Percentiles rank a stretch among this genome's conserved stretches.
Evolutionary conservation across 2,888 invertebrate genomes (phyloP).

Genomic region (Temnothorax ravouxi): DNA sequence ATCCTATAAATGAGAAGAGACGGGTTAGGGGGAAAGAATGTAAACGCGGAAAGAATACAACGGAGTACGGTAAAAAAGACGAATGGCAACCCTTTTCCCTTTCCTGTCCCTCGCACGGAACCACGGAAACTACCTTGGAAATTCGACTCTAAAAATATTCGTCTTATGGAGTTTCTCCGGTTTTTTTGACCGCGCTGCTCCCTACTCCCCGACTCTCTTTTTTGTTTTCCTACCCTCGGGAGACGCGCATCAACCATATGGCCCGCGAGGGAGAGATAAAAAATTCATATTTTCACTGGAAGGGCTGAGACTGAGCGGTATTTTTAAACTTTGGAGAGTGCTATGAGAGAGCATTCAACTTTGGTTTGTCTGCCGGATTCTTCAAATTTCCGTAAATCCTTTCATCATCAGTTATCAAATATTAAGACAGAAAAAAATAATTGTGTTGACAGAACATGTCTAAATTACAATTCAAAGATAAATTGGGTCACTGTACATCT

Average conservation of each 20-base stretch:
- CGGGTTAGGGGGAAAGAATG: constrained; percentile 55
- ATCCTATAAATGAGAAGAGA: constrained; percentile 45
- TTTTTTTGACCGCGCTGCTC: constrained; percentile 61
- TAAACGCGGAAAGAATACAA: constrained; percentile 70
- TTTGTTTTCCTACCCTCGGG: constrained; percentile 74
- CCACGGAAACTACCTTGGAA: constrained; percentile 75
- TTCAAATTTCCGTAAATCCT: constrained; percentile 40
- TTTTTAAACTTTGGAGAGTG: constrained; percentile 69
- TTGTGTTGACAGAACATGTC: background rate
- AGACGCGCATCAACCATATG: constrained; percentile 76
- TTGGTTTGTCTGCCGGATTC: constrained; percentile 58
- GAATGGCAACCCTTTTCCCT: constrained; percentile 70
- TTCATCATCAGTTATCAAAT: background rate
- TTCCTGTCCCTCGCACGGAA: constrained; percentile 63
- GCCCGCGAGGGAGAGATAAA: constrained; percentile 76
- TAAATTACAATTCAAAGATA: background rate
- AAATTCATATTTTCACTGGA: constrained; percentile 83
- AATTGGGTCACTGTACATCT: background rate
- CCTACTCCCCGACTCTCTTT: constrained; percentile 62
- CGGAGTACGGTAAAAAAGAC: constrained; percentile 33
- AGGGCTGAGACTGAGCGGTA: constrained; percentile 75
- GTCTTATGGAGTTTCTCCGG: constrained; percentile 64
- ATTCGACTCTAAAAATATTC: constrained; percentile 74
- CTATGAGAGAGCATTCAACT: constrained; percentile 69
- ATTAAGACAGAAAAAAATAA: background rate